Evolutionary conservation across 2,113 vertebrate species (phyloP), one percentile per base, ranked within the genome.

Genomic region (Dascyllus trimaculatus): DNA sequence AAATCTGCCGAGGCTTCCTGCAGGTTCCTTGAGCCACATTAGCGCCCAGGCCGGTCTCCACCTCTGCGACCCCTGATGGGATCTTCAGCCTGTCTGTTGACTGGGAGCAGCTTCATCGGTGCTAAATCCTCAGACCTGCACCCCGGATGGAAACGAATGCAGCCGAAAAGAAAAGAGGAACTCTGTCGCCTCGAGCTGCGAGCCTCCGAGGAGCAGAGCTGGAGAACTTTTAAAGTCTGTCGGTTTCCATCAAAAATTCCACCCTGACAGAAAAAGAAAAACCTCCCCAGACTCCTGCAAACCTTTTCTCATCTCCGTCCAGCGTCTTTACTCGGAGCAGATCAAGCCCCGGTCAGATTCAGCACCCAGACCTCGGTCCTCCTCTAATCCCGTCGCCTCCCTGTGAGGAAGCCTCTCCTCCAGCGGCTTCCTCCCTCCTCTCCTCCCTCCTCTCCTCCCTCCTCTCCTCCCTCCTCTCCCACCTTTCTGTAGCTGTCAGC

Each of bases 401-500:
- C 40, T 9, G 32, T 2, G 49, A 78, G 48, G 29, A 65, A 74
- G 63, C 25, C 78, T 80, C 15, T 54, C 59, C 40, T 54, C 29
- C 62, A 61, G 24, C 71, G 79, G 60, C 59, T 73, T 54, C 53
- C 64, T 73, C 60, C 54, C 71, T 52, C 65, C 68, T 76, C 29
- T 29, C 4, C n/a, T n/a, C n/a, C n/a, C n/a, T 29, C 15, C 48
- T 60, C 72, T 73, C 24, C 13, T n/a, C n/a, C n/a, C n/a, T n/a
- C n/a, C n/a, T n/a, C n/a, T n/a, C n/a, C n/a, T n/a, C n/a, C n/a
- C n/a, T 35, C 35, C 45, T 64, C 40, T 0, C 22, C 35, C 51
- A 46, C 25, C 71, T 68, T 80, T 73, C 69, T 85, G 29, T 57
- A 58, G 78, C 68, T 75, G 73, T 64, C 70, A 46, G 76, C 85